phyloP scores from a whole-genome alignment of 2,888 invertebrate genomes.

The Nephrocerus scutellatus region DNA sequence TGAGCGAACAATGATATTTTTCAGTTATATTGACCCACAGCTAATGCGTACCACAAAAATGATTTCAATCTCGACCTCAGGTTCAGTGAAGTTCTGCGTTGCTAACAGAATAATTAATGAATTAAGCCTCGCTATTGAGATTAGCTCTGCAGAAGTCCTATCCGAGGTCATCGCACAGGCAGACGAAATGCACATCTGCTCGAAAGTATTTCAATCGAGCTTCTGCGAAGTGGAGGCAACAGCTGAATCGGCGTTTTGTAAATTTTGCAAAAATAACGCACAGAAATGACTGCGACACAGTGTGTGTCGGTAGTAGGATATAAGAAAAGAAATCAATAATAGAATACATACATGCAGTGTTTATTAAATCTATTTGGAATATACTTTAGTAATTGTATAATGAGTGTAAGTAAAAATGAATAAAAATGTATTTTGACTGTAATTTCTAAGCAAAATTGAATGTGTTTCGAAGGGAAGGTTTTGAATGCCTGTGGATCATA shows the following conservation, averaged over 20 bases:
- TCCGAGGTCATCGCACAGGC: slow-evolving; percentile 19
- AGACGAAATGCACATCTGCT: slow-evolving; percentile 19
- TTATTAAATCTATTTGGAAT: too few species aligned
- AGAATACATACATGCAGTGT: too few species aligned
- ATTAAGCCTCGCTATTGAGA: slow-evolving; percentile 13
- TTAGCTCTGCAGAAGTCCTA: slow-evolving; percentile 15
- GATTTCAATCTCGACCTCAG: slow-evolving; percentile 19
- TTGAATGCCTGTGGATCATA: too few species aligned
- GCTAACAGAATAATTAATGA: slow-evolving; percentile 18
- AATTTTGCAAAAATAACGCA: slow-evolving; percentile 5
- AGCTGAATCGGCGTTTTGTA: neutral
- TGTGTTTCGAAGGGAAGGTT: too few species aligned
- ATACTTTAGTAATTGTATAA: too few species aligned
- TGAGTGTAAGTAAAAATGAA: too few species aligned
- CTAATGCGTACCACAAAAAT: slow-evolving; percentile 24
- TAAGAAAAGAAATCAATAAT: too few species aligned
- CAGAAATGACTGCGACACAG: slow-evolving; percentile 1
- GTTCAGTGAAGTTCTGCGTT: slow-evolving; percentile 19
- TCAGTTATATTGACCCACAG: slow-evolving; percentile 24
- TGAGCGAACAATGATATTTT: slow-evolving; percentile 25
- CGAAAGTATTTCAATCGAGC: slow-evolving; percentile 9
- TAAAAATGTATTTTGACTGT: too few species aligned
- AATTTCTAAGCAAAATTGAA: too few species aligned
- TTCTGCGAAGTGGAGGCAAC: slow-evolving; percentile 18
- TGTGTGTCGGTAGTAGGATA: too few species aligned